Percentiles rank a stretch among this genome's conserved stretches.
Conservation (phyloP, 2,797 vertebrate species). For the Anniella stebbinsi region DNA sequence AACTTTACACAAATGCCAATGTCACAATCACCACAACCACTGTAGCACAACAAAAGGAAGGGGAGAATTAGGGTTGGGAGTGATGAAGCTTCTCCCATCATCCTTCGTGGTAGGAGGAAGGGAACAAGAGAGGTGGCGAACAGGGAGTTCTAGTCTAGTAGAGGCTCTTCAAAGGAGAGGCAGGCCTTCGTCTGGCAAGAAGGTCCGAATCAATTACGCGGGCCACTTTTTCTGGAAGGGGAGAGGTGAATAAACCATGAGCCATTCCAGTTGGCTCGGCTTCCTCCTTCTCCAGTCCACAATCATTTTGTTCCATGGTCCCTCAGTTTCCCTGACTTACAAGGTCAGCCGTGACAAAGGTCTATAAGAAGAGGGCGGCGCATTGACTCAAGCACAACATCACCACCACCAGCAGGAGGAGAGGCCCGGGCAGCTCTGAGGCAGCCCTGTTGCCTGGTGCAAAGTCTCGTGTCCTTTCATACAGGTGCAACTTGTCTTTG, state of each 20-base stretch:
- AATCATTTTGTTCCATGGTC: conserved; percentile 4
- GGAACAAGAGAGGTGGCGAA: background rate
- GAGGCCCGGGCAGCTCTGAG: fast-evolving
- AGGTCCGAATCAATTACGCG: background rate
- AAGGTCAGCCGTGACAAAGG: conserved; percentile 32
- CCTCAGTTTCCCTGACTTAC: background rate
- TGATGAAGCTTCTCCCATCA: background rate
- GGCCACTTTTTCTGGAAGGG: background rate
- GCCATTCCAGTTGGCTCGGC: conserved; percentile 1
- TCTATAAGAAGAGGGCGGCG: conserved; percentile 80
- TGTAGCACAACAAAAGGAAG: background rate
- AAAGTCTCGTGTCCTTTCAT: conserved; percentile 83
- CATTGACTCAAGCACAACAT: conserved; percentile 80
- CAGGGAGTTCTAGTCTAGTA: background rate
- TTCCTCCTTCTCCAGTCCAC: background rate
- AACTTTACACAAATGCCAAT: conserved; percentile 48
- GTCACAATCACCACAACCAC: conserved; percentile 62
- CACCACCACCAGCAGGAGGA: conserved; percentile 70
- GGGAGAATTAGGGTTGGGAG: background rate
- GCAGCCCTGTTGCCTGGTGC: conserved; percentile 67
- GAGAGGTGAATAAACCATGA: background rate
- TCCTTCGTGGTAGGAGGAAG: conserved; percentile 14
- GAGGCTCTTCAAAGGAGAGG: background rate
- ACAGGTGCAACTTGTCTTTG: conserved; percentile 93
- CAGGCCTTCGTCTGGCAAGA: conserved; percentile 18